Evolutionary conservation across 2,113 vertebrate species (phyloP), one percentile per base, ranked within the genome.

Genomic region (Zootoca vivipara): DNA sequence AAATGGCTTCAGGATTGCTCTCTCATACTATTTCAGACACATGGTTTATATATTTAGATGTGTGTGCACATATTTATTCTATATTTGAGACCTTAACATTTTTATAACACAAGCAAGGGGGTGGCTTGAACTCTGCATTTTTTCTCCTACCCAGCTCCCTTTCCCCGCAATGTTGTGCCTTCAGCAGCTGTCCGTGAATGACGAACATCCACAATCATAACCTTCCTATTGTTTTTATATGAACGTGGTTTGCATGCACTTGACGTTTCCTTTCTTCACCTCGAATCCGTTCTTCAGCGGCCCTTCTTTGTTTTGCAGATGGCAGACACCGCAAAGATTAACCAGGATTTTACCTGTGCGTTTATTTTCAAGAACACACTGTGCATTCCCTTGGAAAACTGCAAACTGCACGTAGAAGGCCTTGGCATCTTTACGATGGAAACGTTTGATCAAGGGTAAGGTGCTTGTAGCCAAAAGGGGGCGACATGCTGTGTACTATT

Each of bases 361-460:
- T 94, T 96, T 85, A 88, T 89, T 82, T 96, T 97, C 93, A 95
- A 94, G 88, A 97, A 97, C 81, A 91, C 90, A 30, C 89, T 96
- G 85, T 90, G 93, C 0, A 6, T 96, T 64, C 38, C 90, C 33
- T 58, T 96, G 89, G 93, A 94, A 7, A 92, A 95, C 4, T 95
- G 95, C 93, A 95, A 93, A 84, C 89, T 97, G 72, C 58, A 93
- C 5, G 92, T 97, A 88, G 96, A 97, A 78, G 96, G 97, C 86
- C 87, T 97, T 87, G 96, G 95, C 79, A 35, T 97, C 10, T 92
- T 95, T 87, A 90, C 89, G 13, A 56, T 92, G 90, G 46, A 96
- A 40, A 90, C 40, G 0, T 93, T 95, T 78, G 91, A 96, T 2
- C 77, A 94, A n/a, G 95, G 95, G 95, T 97, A 93, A 86, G 74